phyloP scores from a whole-genome alignment of 2,888 invertebrate species.

The Cheilosia soror region DNA sequence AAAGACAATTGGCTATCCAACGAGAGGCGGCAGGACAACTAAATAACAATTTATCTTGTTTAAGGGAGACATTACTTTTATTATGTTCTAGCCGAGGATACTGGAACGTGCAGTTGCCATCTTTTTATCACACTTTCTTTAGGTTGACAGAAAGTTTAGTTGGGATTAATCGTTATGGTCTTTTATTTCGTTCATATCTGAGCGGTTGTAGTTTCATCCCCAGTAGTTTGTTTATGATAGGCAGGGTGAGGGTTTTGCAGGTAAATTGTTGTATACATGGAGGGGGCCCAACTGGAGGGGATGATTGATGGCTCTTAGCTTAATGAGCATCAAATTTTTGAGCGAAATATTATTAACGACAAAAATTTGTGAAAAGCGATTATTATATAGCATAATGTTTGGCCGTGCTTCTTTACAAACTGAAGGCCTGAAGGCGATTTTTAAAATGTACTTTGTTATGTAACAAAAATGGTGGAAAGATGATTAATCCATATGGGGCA shows the following conservation, averaged over 20 bases:
- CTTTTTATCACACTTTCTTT: background rate
- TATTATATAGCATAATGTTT: too few species aligned
- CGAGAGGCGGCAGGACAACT: background rate
- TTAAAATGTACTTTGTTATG: too few species aligned
- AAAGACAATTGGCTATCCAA: slow-evolving; percentile 24
- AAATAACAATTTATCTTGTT: slow-evolving; percentile 42
- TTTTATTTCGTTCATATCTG: background rate
- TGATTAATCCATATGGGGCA: too few species aligned
- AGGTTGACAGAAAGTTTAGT: slow-evolving; percentile 19
- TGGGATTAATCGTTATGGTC: slow-evolving; percentile 6
- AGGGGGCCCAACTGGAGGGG: background rate
- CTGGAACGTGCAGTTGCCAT: slow-evolving; percentile 10
- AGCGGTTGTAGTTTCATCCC: background rate
- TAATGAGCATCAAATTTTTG: background rate
- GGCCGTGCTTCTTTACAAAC: too few species aligned
- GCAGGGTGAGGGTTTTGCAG: background rate
- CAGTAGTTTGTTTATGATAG: background rate
- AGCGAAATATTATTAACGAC: background rate
- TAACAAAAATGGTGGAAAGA: too few species aligned
- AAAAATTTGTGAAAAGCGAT: too few species aligned
- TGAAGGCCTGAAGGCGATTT: too few species aligned
- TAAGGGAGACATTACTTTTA: slow-evolving; percentile 11
- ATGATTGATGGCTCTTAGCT: background rate
- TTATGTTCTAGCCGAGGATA: slow-evolving; percentile 4
- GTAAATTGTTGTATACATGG: background rate